A percentile compares a stretch with the other conserved stretches of the same genome.
These are phyloP conservation scores for Synanthedon vespiformis DNA, from an alignment of 2,888 invertebrate genomes.

Conservation along the genomic window DNA sequence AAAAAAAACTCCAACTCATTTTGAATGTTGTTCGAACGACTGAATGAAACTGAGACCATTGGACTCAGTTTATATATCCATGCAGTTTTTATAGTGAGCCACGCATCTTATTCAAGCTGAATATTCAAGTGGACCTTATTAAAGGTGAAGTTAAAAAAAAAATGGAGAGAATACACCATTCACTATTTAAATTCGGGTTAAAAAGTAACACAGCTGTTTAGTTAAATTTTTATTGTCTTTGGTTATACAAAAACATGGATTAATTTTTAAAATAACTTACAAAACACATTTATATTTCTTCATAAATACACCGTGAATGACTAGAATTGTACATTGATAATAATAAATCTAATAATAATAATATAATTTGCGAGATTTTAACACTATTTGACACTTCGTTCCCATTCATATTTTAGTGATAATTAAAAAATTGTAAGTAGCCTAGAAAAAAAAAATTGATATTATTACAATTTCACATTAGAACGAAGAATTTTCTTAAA, in stretches of 20 bases:
- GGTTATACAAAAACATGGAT: constrained; percentile 71
- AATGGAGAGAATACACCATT: no score
- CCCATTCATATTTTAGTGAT: background rate
- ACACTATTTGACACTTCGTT: constrained; percentile 16
- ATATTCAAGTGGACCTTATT: no score
- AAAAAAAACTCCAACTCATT: no score
- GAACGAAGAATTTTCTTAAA: background rate
- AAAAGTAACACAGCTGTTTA: constrained; percentile 22
- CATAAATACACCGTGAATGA: constrained; percentile 55
- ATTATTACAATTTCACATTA: background rate
- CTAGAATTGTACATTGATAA: constrained; percentile 64
- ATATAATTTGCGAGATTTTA: constrained; percentile 12
- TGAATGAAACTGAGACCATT: no score
- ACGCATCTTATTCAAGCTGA: no score
- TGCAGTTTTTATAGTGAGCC: no score
- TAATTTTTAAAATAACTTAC: constrained; percentile 70
- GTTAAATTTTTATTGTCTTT: constrained; percentile 71
- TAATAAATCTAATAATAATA: constrained; percentile 26
- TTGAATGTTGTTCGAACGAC: no score
- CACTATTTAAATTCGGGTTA: no score
- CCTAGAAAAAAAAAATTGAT: no score
- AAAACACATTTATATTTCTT: constrained; percentile 64
- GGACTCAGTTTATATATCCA: no score
- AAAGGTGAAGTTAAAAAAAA: no score
- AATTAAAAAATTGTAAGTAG: background rate